Evolutionary conservation across 37 sponge, comb jelly and placozoan genomes (phyloP).

Genomic region (Crambe crambe): DNA sequence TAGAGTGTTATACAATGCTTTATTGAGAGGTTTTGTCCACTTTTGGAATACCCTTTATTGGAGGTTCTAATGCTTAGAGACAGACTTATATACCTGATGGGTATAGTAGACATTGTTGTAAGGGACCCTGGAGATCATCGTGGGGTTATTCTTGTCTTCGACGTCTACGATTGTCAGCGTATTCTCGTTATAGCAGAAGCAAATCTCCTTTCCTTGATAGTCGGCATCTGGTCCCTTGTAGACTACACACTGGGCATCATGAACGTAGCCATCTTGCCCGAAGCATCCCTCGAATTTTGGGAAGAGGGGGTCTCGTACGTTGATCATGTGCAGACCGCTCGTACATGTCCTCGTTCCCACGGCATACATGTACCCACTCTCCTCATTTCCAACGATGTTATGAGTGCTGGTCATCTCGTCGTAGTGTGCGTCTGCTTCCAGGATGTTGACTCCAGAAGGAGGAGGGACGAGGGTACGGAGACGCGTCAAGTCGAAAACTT

Average conservation of each 20-base stretch:
- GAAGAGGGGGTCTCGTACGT: conserved; percentile 50
- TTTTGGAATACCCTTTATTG: too few relatives aligned
- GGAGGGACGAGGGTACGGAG: conserved; percentile 18
- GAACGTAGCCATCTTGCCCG: conserved; percentile 68
- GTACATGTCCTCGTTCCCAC: conserved; percentile 60
- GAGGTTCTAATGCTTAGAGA: too few relatives aligned
- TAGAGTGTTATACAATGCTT: too few relatives aligned
- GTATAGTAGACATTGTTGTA: conserved; percentile 51
- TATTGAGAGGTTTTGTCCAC: too few relatives aligned
- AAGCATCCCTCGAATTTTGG: conserved; percentile 63
- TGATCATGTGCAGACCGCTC: conserved; percentile 68
- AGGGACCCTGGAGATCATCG: conserved; percentile 43
- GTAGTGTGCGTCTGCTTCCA: conserved; percentile 38
- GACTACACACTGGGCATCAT: conserved; percentile 81
- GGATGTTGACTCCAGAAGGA: neutral
- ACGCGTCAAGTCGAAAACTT: conserved; percentile 58
- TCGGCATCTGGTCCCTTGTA: conserved; percentile 58
- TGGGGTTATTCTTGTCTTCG: conserved; percentile 38
- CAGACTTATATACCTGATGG: conserved; percentile 55
- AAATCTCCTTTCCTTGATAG: conserved; percentile 56
- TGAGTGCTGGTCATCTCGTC: conserved; percentile 50
- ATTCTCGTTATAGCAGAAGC: conserved; percentile 79
- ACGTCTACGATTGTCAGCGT: conserved; percentile 80
- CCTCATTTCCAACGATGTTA: conserved; percentile 70
- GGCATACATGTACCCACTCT: conserved; percentile 69